Base-by-base conservation (phyloP, 2,113 vertebrate genomes). In the Alectura lathami region DNA sequence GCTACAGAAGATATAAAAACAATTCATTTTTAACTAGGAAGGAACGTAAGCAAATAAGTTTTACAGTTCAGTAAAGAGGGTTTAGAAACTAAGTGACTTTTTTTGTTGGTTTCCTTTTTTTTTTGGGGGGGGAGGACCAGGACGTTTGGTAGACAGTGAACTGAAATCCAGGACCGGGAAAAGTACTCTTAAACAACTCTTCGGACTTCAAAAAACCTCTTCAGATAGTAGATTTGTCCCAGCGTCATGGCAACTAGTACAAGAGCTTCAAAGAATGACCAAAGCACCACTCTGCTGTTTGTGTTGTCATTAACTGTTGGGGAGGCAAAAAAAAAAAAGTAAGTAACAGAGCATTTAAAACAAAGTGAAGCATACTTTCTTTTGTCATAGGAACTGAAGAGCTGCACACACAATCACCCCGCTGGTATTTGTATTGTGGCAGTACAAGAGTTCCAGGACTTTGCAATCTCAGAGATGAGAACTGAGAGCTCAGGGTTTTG, bases 221-320 rank as follows among this genome's bases (percentile, higher is more conserved):
- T 99, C 98, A 99, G 98, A 95, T 99, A 99, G 98, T 99, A 99
- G 98, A 99, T 99, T 97, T 99, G 99, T 99, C 99, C 99, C 67
- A 99, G 98, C 74, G 99, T 99, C 99, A 99, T 99, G 91, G 99
- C 99, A 96, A 99, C 99, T 97, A 99, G 98, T 97, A 99, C 99
- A 92, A 99, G 99, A 47, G 99, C 99, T 98, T 99, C 99, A 47
- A 99, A 99, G 98, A 99, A 99, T 17, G 99, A 99, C 99, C 99
- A 99, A 67, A 99, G 99, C 77, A 99, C 99, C 98, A 99, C 99
- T 98, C 99, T 98, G 98, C 99, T 99, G 98, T 99, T 99, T 92
- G 99, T 99, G 98, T 99, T 99, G 98, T 99, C 99, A 24, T 99
- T 99, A 96, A 99, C 99, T 99, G 97, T 96, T 17, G 89, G 81